Base-by-base conservation (phyloP, 1,140 invertebrate species). In the Lordiphosa collinella region DNA sequence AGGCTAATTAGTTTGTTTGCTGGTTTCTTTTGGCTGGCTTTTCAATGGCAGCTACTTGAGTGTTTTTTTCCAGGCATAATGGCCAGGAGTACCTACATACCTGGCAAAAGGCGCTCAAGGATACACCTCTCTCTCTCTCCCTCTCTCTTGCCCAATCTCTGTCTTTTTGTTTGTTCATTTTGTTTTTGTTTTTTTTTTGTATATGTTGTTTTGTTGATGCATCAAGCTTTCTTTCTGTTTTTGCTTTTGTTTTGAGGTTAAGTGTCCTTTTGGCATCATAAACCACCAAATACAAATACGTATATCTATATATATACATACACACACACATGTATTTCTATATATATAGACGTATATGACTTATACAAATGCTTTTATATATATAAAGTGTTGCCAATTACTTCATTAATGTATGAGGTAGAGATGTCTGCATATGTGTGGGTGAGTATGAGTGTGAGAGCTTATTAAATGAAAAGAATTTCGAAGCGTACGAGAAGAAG, bases 351-450 rank as follows among this genome's bases (percentile, higher is more conserved):
- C 55, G 61, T 69, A 66, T 65, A 78, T 72, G 63, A 73, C 48
- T 55, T 79, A 71, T 60, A 55, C 57, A 72, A 64, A 66, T 75
- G 54, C 72, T 61, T 52, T 66, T 72, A 68, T 74, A 62, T 59
- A 70, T 75, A 66, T 82, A 67, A 82, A 82, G 78, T 82, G 78
- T 82, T 82, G 78, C 79, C 78, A 84, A 84, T 84, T 84, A 84
- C 78, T 84, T 84, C 79, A 84, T 84, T 84, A 82, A 71, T 82
- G 76, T 82, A 82, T 82, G 76, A 82, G 76, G 76, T 82, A 82
- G 76, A 82, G 78, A 82, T 82, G 78, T 82, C 78, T 82, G 78
- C 78, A 82, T 82, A 82, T 82, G 78, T 84, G 78, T 82, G 78
- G 78, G 78, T 82, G 78, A 84, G 78, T 82, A 84, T 84, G 78